Evolutionary conservation across 2,797 vertebrate genomes (phyloP).

Genomic region (Prionace glauca): DNA sequence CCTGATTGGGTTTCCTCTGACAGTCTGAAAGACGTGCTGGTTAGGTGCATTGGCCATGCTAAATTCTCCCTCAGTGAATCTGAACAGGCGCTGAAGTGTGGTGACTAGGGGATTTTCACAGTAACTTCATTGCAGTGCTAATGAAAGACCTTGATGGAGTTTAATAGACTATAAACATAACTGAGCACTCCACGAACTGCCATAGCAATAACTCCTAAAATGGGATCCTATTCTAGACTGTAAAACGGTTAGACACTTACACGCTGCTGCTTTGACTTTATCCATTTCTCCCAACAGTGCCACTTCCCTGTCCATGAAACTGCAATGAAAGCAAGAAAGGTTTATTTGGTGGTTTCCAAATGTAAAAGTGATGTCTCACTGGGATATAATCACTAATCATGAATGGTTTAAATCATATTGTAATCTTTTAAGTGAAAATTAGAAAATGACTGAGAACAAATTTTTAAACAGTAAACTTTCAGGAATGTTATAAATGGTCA

Average conservation of each 20-base stretch:
- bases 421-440: background rate
- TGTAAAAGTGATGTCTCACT: background rate
- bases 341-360: background rate
- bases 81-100: too few relatives aligned
- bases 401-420: background rate
- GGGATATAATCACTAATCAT: background rate
- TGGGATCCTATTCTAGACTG: background rate
- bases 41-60: too few relatives aligned
- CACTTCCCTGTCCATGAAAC: slow-evolving; percentile 94
- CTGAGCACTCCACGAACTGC: background rate
- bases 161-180: background rate
- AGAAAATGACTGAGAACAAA: background rate
- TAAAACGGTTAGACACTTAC: slow-evolving; percentile 61
- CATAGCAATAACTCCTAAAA: background rate
- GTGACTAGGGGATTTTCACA: too few relatives aligned
- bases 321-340: slow-evolving; percentile 46
- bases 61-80: too few relatives aligned
- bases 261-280: slow-evolving; percentile 92
- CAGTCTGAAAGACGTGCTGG: too few relatives aligned
- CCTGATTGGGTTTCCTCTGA: too few relatives aligned
- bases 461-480: background rate
- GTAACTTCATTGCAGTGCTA: too few relatives aligned
- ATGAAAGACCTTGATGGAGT: background rate
- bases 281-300: slow-evolving; percentile 86
- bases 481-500: background rate